Base-by-base conservation (phyloP, 2,113 vertebrate genomes). In the Triplophysa rosa region DNA sequence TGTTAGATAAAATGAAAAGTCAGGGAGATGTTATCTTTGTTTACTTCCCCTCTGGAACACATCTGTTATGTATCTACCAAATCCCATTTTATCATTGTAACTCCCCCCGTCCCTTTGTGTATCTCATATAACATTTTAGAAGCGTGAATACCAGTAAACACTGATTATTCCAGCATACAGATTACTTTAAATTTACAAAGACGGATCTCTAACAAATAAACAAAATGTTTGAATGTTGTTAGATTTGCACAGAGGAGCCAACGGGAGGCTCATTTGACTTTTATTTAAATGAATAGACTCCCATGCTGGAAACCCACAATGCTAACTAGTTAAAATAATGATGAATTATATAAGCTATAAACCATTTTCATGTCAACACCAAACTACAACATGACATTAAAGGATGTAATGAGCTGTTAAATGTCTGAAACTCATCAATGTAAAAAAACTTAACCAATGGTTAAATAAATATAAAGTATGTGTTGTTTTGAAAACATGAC, bases 61-160 rank as follows among this genome's bases (percentile, higher is more conserved):
- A 68, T 49, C 70, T 79, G 59, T 84, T 73, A 68, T 77, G 61
- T 75, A 77, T 70, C 56, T 42, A 7, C 49, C 37, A 78, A 84
- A 81, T 79, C 82, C 59, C 52, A 80, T 80, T 16, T 67, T 21
- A 58, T 68, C 52, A 42, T 37, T 40, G n/a, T n/a, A 59, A 71
- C 65, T 68, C n/a, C 59, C 67, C 23, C 40, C 16, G 9, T 58
- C 58, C 56, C 45, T 74, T 66, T 33, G 12, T 3, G 9, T 21
- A 23, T 9, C 17, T 45, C 21, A 16, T 12, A 42, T 16, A 49
- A 37, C 33, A 19, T 56, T 61, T 47, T 47, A 9, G 0, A 9
- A 73, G 77, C 63, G 16, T 40, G 23, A n/a, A 72, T 19, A 23
- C 9, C 58, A 24, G 62, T 19, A 17, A 17, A 24, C 26, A 3